Evolutionary conservation across 92 coral and sea anemone species (phyloP), one percentile per base, ranked within the genome.

Genomic region (Isaurus tuberculatus): DNA sequence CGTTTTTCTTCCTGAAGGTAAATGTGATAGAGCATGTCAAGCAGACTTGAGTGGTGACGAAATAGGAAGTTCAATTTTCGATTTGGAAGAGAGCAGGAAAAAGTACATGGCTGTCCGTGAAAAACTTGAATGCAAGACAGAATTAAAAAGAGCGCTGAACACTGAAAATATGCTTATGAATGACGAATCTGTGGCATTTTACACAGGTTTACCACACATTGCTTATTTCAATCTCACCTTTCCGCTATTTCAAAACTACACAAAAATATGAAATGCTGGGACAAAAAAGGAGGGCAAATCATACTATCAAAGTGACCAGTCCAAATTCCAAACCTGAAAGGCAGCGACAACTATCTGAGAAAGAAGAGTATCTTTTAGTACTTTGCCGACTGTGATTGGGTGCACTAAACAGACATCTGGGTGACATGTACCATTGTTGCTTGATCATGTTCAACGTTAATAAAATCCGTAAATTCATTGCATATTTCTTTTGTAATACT

Each of bases 31-130:
- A 17, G 90, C 48, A 19, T 81, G 79, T 42, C 90, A 87, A 80
- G 81, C 90, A 19, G 90, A 81, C 60, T 78, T 87, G 79, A 73
- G 83, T 15, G 73, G 58, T 8, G 86, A 87, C 60, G 81, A 57
- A 75, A 81, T 87, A 10, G 83, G 71, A 15, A 55, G 65, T 51
- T 15, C 81, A 27, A 49, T 71, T 60, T 22, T 75, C 60, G 90
- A 87, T 37, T 34, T 69, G 40, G 80, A 53, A 69, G 81, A 71
- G 29, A 34, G 73, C 65, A 81, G 64, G 15, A 81, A 53, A 55
- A 46, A 81, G 13, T 36, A 30, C 55, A 74, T n/a, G 30, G 75
- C 37, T 36, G 31, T 87, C 46, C 44, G 37, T 11, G 86, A 81
- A 81, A 87, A 87, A 81, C 69, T 87, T 72, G 70, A 70, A 72